Conservation (phyloP, 2,113 vertebrate species). For the Sceloporus undulatus region DNA sequence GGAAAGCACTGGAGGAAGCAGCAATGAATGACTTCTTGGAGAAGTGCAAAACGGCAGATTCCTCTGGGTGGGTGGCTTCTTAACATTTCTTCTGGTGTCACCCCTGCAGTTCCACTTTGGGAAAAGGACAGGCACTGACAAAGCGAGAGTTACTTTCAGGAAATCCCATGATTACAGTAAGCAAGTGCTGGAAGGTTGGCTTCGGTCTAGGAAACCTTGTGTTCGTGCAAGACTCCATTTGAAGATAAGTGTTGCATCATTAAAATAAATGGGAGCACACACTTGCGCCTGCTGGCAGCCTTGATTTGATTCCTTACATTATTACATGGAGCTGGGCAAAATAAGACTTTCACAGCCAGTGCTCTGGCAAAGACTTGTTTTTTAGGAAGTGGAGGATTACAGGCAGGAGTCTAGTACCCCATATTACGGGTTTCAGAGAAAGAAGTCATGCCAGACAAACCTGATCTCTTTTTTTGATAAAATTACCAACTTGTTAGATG, state of each 20-base stretch:
- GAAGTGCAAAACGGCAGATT: no score
- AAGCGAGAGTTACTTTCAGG: background rate
- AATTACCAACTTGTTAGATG: no score
- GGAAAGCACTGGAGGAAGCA: slow-evolving; percentile 1
- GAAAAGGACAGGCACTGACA: background rate
- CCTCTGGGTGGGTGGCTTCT: background rate
- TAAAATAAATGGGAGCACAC: background rate
- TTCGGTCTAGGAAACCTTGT: background rate
- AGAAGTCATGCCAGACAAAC: no score
- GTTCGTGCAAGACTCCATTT: background rate
- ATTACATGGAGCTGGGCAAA: no score
- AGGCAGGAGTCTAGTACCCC: no score
- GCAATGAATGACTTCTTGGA: background rate
- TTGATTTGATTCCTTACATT: no score
- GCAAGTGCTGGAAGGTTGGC: background rate
- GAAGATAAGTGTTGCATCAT: background rate
- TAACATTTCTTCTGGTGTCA: background rate
- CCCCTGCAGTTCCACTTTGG: background rate
- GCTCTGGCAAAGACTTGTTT: background rate
- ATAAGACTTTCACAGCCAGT: no score
- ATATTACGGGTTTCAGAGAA: no score
- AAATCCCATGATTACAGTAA: no score
- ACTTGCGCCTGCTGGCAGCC: background rate
- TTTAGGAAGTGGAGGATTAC: background rate
- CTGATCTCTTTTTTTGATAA: no score